Evolutionary conservation across 1,140 invertebrate species (phyloP).

Genomic region (Brachionus rotundiformis): DNA sequence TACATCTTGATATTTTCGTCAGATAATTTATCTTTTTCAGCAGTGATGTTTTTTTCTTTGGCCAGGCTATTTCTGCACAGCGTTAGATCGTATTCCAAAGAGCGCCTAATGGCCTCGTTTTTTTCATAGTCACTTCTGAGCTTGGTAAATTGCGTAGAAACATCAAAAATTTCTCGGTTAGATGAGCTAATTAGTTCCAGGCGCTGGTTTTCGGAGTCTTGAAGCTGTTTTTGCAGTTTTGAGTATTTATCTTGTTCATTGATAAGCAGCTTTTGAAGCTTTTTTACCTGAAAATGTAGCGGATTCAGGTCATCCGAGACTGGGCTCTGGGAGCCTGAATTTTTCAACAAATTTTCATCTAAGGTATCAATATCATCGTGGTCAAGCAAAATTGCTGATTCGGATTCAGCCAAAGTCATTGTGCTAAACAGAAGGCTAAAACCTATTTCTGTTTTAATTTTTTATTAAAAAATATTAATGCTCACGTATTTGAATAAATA

Average conservation of each 20-base stretch:
- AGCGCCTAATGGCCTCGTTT: conserved; percentile 5
- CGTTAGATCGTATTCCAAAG: conserved; percentile 23
- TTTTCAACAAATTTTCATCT: neutral
- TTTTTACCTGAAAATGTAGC: conserved; percentile 40
- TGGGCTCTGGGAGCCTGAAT: neutral
- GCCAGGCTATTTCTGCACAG: neutral
- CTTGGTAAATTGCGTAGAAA: conserved; percentile 15
- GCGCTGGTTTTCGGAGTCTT: conserved; percentile 20
- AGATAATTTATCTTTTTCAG: conserved; percentile 11
- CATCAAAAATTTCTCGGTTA: conserved; percentile 1
- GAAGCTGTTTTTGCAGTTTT: conserved; percentile 10
- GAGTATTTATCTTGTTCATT: conserved; percentile 13
- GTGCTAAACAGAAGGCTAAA: neutral
- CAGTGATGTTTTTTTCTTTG: conserved; percentile 29
- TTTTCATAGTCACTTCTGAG: conserved; percentile 27
- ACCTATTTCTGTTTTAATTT: neutral
- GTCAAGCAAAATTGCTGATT: neutral
- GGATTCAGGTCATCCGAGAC: neutral
- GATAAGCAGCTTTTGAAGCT: conserved; percentile 25
- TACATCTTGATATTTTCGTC: conserved; percentile 23
- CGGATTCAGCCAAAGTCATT: neutral
- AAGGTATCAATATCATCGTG: neutral
- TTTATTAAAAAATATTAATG: neutral
- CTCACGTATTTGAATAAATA: conserved; percentile 8
- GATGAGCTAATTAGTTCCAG: conserved; percentile 23